Percentiles rank a stretch among this genome's conserved stretches.
These are phyloP conservation scores for Triplophysa yarkandensis DNA, from an alignment of 2,797 vertebrate genomes.

Conservation along the genomic window DNA sequence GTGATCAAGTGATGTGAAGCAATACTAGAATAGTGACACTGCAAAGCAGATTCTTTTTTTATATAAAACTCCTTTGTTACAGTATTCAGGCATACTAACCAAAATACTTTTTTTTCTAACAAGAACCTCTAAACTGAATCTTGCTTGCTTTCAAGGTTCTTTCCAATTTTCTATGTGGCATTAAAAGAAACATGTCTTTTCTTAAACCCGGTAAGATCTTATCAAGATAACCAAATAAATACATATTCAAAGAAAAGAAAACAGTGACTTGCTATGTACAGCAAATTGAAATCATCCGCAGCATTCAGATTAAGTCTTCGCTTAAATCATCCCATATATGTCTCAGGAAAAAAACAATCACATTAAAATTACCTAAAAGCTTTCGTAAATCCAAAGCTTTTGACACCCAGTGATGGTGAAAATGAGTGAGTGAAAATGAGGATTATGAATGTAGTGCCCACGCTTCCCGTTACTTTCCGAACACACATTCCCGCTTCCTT, in stretches of 20 bases:
- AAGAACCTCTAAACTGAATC: background rate
- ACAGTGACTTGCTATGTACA: slow-evolving; percentile 62
- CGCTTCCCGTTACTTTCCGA: slow-evolving; percentile 26
- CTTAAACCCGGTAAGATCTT: slow-evolving; percentile 38
- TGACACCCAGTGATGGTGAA: slow-evolving; percentile 52
- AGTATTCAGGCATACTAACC: background rate
- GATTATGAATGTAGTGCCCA: slow-evolving; percentile 59
- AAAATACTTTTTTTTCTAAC: background rate
- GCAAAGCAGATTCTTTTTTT: background rate
- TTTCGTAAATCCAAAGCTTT: slow-evolving; percentile 36
- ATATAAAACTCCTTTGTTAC: slow-evolving; percentile 9
- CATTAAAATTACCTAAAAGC: slow-evolving; percentile 43
- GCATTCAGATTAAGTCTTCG: slow-evolving; percentile 31
- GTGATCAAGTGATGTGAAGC: slow-evolving; percentile 16
- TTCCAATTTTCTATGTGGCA: slow-evolving; percentile 5
- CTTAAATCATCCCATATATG: slow-evolving; percentile 22
- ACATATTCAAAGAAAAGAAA: slow-evolving; percentile 52
- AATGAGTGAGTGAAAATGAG: slow-evolving; percentile 64
- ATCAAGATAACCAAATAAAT: slow-evolving; percentile 60
- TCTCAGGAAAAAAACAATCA: slow-evolving; percentile 18
- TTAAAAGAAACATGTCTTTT: slow-evolving; percentile 22
- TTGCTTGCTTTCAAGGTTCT: background rate
- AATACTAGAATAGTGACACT: slow-evolving; percentile 24
- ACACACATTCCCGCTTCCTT: slow-evolving; percentile 30
- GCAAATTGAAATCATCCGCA: slow-evolving; percentile 33